phyloP scores from a whole-genome alignment of 2,113 vertebrate species.

The Toxostoma redivivum region DNA sequence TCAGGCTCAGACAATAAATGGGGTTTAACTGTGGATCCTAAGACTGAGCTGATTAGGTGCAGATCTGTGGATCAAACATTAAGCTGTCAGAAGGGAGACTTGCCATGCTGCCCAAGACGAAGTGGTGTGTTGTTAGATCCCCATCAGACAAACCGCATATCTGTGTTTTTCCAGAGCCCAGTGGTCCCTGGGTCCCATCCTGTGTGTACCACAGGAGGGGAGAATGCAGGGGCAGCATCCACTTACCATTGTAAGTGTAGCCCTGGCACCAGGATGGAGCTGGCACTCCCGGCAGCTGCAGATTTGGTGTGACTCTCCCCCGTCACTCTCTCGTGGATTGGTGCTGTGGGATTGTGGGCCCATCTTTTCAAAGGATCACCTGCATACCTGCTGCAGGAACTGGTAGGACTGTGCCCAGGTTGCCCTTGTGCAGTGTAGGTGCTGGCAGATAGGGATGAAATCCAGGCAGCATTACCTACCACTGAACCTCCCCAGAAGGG shows the following conservation, averaged over 20 bases:
- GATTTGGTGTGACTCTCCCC: neutral
- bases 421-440: neutral
- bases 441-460: neutral
- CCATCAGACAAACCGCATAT: rapidly evolving
- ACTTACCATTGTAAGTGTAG: rapidly evolving
- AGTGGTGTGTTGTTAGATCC: neutral
- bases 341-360: neutral
- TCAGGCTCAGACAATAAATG: neutral
- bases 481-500: neutral
- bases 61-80: neutral
- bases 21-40: neutral
- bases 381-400: neutral
- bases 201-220: rapidly evolving
- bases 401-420: neutral
- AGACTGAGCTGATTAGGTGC: neutral
- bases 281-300: rapidly evolving
- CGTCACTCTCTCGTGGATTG: neutral
- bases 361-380: neutral
- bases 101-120: rapidly evolving
- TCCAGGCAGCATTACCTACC: neutral
- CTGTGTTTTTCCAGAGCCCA: neutral
- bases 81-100: neutral
- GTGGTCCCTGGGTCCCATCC: rapidly evolving
- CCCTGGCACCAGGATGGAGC: neutral
- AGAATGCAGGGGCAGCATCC: neutral